Conservation (phyloP, 2,113 vertebrate genomes). For the Platysternon megacephalum region DNA sequence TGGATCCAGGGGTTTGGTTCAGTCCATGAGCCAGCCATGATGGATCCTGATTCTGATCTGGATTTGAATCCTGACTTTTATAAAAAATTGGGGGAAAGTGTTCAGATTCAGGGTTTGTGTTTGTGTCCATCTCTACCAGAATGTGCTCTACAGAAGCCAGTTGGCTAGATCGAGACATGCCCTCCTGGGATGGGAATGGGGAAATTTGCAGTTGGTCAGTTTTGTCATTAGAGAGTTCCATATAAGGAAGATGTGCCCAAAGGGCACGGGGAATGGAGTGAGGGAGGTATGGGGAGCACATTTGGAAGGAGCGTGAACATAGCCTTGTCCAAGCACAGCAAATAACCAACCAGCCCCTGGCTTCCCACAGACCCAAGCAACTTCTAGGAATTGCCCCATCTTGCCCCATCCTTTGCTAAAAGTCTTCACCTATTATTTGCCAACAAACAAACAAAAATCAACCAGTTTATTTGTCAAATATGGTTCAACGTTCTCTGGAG, state of each 20-base stretch:
- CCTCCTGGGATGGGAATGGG: neutral
- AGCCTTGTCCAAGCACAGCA: rapidly evolving
- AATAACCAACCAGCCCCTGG: neutral
- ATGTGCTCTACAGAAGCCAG: neutral
- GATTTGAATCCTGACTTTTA: neutral
- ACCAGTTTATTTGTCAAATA: neutral
- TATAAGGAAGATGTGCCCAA: neutral
- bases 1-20: rapidly evolving
- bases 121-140: neutral
- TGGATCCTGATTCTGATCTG: rapidly evolving
- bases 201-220: neutral
- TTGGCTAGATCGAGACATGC: neutral
- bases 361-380: neutral
- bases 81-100: neutral
- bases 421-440: neutral
- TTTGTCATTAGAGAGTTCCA: neutral
- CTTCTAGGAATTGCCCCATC: neutral
- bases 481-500: neutral
- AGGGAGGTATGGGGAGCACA: neutral
- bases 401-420: no score
- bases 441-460: neutral
- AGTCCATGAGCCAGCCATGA: neutral
- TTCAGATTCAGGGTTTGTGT: neutral
- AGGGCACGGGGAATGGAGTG: rapidly evolving
- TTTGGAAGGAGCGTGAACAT: neutral